Evolutionary conservation across 2,888 invertebrate species (phyloP), one percentile per base, ranked within the genome.

Genomic region (Yponomeuta cagnagella): DNA sequence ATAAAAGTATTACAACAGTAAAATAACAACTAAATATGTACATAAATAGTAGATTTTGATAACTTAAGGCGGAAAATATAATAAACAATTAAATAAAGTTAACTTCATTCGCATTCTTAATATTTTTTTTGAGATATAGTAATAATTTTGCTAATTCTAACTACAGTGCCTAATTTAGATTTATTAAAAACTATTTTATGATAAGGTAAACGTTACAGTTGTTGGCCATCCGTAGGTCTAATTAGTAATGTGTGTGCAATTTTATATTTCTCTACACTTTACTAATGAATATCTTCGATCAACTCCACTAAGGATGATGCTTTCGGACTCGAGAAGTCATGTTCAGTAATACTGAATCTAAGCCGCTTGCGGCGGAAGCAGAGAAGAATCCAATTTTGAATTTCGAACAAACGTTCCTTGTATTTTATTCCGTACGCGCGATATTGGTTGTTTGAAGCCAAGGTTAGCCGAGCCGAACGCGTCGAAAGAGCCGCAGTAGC

Each of bases 131-230:
- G 43, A 58, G 52, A 58, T 58, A 58, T 58, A 58, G 52, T 58
- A 58, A 58, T 15, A 15, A 58, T 65, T 43, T 65, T 31, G 65
- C 65, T 31, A 12, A 78, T 77, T 77, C 77, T 78, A 77, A 77
- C 52, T 77, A 48, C 76, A 77, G 77, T 77, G 77, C 77, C 77
- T 77, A 74, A 71, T 48, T 75, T 72, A 74, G 74, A 70, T 70
- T 73, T 74, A 65, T 58, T 58, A 5, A 58, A 15, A 58, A 58
- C 52, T 58, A 58, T 58, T 33, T 33, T 58, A 58, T 58, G 15
- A 58, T 58, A 58, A 5, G 52, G 5, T 15, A 58, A 58, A 58
- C 1, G 12, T 15, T 58, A 58, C 52, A 15, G 15, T 15, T 8
- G 12, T 58, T 58, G 52, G 52, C 52, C 12, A 15, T 58, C 15